Evolutionary conservation across 2,888 invertebrate species (phyloP), one percentile per base, ranked within the genome.

Genomic region (Pollenia labialis): DNA sequence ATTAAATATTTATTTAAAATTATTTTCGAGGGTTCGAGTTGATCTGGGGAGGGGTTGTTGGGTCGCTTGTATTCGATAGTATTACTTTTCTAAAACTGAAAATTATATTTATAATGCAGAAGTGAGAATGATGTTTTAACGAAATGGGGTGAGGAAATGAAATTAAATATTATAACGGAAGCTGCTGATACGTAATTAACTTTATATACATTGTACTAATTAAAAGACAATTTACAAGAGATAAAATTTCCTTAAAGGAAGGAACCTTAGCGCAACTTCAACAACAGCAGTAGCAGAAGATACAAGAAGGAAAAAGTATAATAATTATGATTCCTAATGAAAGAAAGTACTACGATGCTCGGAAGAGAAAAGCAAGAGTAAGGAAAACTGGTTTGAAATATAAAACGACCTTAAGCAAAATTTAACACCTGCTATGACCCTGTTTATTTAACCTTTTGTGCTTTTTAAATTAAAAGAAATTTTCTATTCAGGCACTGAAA

Each of bases 101-200:
- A 32, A 32, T 32, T 32, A 32, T 32, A 32, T 32, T 32, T 32
- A 32, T 6, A 32, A 32, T 32, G 32, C 16, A 74, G 32, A 56
- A 52, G 46, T 14, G 10, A 66, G n/a, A 46, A 74, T 7, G 12
- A 44, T 46, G 16, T 52, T 14, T 32, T 23, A 18, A 14, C 52
- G 6, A 8, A 50, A 12, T 60, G 74, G 12, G 52, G 52, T 44
- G 44, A 32, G 58, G 62, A 71, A 40, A 32, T 80, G 83, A 85
- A 85, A 85, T 82, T 80, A 79, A 81, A 88, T 77, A 84, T 85
- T 85, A 85, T 85, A 85, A 87, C 66, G 87, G 81, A 79, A 87
- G 88, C 87, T 88, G 83, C 87, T 88, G 89, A 85, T 88, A 81
- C 84, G 87, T 88, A 89, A 89, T 89, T 89, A 89, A 89, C 88